These are phyloP conservation scores for Telmatochromis bifrenatus DNA, from an alignment of 2,113 vertebrate species.

Conservation along the genomic window DNA sequence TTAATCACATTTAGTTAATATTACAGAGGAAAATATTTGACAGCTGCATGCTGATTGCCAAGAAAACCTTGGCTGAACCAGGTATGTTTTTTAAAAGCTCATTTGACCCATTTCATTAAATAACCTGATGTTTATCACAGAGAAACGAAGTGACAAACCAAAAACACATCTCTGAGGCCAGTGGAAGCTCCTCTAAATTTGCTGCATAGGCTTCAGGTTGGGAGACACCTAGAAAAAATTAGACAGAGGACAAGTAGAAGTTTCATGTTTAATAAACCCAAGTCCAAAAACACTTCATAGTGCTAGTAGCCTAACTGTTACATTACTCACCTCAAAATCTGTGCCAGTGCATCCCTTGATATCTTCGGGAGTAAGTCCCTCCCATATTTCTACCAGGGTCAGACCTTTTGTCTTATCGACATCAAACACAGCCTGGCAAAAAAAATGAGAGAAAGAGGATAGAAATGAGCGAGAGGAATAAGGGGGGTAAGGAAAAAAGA, in stretches of 20 bases:
- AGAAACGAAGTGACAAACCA: not conserved
- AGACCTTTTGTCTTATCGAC: constrained; percentile 87
- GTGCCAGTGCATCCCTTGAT: constrained; percentile 88
- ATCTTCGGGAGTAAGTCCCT: constrained; percentile 87
- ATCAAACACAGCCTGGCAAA: constrained; percentile 87
- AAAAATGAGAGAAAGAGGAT: not conserved
- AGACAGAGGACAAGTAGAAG: not conserved
- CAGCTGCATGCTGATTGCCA: not conserved
- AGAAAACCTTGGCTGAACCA: not conserved
- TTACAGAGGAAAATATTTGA: not conserved
- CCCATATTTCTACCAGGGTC: constrained; percentile 88
- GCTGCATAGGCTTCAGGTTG: constrained; percentile 82
- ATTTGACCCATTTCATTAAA: not conserved
- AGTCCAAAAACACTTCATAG: not conserved
- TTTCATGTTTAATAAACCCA: not conserved
- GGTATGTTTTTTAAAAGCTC: not conserved
- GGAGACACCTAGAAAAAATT: constrained; percentile 79
- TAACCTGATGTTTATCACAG: not conserved
- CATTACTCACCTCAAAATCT: constrained; percentile 80
- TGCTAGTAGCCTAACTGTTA: not conserved
- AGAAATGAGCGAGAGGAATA: not conserved
- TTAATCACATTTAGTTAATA: not conserved
- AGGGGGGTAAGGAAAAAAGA: not conserved
- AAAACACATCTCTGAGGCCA: not conserved
- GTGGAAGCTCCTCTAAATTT: constrained; percentile 63